Base-by-base conservation (phyloP, 1,140 invertebrate genomes). In the Bradysia coprophila region DNA sequence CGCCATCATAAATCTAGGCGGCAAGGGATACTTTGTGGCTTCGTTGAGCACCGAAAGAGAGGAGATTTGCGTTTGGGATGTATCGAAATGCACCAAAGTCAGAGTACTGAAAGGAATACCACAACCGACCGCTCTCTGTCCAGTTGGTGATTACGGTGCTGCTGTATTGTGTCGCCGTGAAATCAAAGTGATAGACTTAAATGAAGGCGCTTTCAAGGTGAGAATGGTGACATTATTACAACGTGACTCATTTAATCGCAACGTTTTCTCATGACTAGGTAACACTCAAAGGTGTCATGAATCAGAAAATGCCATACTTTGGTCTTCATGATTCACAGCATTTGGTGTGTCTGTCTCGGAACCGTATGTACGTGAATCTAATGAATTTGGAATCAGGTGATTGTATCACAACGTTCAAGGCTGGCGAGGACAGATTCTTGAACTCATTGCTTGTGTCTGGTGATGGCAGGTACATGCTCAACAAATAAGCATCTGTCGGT, bases 241-340 rank as follows among this genome's bases (percentile, higher is more conserved):
- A n/a, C n/a, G n/a, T n/a, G n/a, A n/a, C n/a, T n/a, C n/a, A n/a
- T n/a, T n/a, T n/a, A n/a, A n/a, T n/a, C n/a, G n/a, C n/a, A n/a
- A n/a, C 16, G 37, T 8, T 38, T 38, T 4, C 3, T 20, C 4
- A 6, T 11, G 34, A 36, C 2, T 37, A 61, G 58, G 58, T 59
- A 5, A 59, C 84, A 45, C 57, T 90, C 9, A 85, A 87, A 54
- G 76, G 85, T 24, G 83, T 89, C 2, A 88, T 91, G 81, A 89
- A 89, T 65, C 83, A 89, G 54, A 87, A 88, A 62, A 87, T 89
- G 84, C 82, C 86, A 24, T 88, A 75, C 57, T 90, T 79, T 63
- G 84, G 82, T 2, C 67, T 87, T 4, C 81, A 88, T 56, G 81
- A 84, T 63, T 57, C 72, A 32, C 71, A 73, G 16, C 83, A 87